Conservation (phyloP, 1,140 invertebrate genomes). For the Brachionus plicatilis region DNA sequence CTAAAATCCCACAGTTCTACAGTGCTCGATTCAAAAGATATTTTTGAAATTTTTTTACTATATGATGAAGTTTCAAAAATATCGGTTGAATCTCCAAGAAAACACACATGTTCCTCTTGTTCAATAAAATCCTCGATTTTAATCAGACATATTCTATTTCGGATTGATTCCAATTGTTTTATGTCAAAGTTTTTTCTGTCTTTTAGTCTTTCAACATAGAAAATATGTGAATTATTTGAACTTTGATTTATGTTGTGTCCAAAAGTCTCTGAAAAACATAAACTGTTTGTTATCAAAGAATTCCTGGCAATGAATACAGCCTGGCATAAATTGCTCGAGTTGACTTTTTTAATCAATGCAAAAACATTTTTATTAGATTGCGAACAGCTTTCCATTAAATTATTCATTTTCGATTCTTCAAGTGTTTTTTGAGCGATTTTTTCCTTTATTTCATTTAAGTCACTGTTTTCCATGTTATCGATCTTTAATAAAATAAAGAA, state of each 20-base stretch:
- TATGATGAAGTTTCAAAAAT: neutral
- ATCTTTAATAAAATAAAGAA: neutral
- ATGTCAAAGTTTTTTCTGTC: neutral
- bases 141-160: neutral
- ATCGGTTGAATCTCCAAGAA: neutral
- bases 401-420: neutral
- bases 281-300: neutral
- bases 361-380: neutral
- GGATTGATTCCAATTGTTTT: neutral
- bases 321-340: neutral
- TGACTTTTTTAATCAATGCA: neutral
- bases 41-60: neutral
- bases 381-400: neutral
- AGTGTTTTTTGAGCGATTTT: neutral
- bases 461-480: neutral
- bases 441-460: neutral
- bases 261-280: neutral
- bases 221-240: neutral
- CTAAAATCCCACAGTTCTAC: neutral
- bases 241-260: neutral
- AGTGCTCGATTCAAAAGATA: neutral
- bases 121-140: neutral
- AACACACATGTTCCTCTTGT: neutral
- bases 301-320: neutral
- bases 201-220: neutral